These are phyloP conservation scores for Epinephelus lanceolatus DNA, from an alignment of 2,113 vertebrate genomes.

Conservation along the genomic window DNA sequence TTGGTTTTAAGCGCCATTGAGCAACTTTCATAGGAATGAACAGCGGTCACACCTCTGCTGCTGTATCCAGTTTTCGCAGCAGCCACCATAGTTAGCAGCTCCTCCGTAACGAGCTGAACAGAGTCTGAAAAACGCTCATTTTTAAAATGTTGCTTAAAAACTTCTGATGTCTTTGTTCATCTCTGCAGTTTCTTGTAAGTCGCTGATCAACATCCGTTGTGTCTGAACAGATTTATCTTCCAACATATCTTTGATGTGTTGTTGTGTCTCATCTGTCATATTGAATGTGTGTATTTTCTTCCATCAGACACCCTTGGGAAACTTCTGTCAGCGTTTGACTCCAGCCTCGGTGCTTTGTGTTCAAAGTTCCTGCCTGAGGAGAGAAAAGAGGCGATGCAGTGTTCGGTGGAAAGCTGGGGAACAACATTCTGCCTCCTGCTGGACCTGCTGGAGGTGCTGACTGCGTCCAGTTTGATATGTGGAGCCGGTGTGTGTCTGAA, in stretches of 20 bases:
- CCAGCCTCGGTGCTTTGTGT: slow-evolving; percentile 82
- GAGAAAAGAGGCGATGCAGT: not conserved
- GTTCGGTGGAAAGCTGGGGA: slow-evolving; percentile 37
- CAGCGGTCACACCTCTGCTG: too few species aligned
- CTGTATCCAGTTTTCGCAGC: too few species aligned
- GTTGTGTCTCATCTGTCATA: not conserved
- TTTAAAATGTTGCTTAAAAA: too few species aligned
- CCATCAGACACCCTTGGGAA: slow-evolving; percentile 80
- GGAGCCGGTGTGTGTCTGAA: slow-evolving; percentile 51
- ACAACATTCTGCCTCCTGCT: slow-evolving; percentile 81
- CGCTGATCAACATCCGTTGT: too few species aligned
- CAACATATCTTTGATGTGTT: not conserved
- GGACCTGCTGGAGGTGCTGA: slow-evolving; percentile 89
- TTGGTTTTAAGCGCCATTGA: too few species aligned
- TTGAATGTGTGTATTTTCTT: slow-evolving; percentile 38
- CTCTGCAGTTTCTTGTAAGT: too few species aligned
- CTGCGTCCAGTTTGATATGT: slow-evolving; percentile 77
- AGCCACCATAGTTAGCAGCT: too few species aligned
- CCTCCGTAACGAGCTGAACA: too few species aligned
- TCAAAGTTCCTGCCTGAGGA: slow-evolving; percentile 73
- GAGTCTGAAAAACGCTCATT: too few species aligned
- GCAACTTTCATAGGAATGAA: too few species aligned
- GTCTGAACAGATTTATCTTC: too few species aligned
- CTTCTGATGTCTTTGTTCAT: too few species aligned
- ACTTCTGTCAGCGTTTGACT: slow-evolving; percentile 85